Base-by-base conservation (phyloP, 2,888 invertebrate genomes). In the Pediacus dermestoides region DNA sequence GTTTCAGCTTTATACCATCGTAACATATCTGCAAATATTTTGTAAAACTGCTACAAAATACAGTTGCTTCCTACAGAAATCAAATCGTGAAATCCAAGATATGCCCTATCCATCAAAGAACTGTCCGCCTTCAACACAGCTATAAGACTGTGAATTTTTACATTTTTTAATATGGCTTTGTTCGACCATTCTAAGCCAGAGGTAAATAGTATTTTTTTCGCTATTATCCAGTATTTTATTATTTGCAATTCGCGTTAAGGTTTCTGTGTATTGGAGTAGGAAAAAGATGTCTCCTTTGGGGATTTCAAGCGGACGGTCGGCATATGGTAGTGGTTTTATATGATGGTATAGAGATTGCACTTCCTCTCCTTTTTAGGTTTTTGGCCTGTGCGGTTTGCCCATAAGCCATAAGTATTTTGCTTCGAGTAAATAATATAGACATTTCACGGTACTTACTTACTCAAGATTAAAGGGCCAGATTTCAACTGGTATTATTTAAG, bases 361-460 rank as follows among this genome's bases (percentile, higher is more conserved):
- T 53, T 55, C 51, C 47, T 46, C 41, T 42, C 44, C 43, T 48
- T 43, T 48, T 43, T 37, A 21, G 31, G 9, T 44, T 57, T 56
- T 58, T 52, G 60, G 57, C 52, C 53, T 53, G 57, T 62, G 61
- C 51, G 62, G 63, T 60, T 54, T 49, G 54, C 58, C n/a, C n/a
- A n/a, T n/a, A n/a, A n/a, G n/a, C n/a, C 55, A 50, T 50, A 50
- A 47, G 36, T 48, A 53, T 56, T 56, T 54, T 37, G 41, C 34
- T 44, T 28, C 39, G 28, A 60, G 62, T 61, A 62, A 61, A 66
- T 66, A 67, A 67, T 66, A 60, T 57, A 60, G 64, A 64, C 60
- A 61, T 66, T 66, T 66, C 59, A 66, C 63, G 65, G 62, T 63
- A 63, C 63, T 63, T 63, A 63, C 61, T 57, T 56, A 53, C 49